Percentiles rank a stretch among this genome's conserved stretches.
These are phyloP conservation scores for Trichoplax adhaerens DNA, from an alignment of 37 sponge, comb jelly and placozoan genomes.

Conservation along the genomic window DNA sequence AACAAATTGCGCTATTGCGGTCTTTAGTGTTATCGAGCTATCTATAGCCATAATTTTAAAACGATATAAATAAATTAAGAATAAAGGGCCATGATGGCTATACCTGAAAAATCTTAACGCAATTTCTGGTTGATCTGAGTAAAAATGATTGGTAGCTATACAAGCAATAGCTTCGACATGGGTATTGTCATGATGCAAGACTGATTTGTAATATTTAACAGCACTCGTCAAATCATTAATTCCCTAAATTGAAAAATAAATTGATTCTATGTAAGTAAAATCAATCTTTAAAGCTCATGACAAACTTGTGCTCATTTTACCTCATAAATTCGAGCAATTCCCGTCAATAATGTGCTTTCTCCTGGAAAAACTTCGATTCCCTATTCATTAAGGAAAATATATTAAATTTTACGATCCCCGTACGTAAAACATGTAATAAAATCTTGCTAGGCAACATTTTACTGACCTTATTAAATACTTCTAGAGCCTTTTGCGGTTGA, in stretches of 20 bases:
- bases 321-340: constrained; percentile 81
- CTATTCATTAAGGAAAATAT: constrained; percentile 9
- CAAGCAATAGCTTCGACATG: constrained; percentile 90
- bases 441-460: neutral
- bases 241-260: constrained; percentile 29
- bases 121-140: constrained; percentile 92
- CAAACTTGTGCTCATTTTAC: constrained; percentile 10
- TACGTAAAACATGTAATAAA: neutral
- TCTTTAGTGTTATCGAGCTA: too few species aligned
- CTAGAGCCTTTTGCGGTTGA: constrained; percentile 82
- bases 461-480: constrained; percentile 56
- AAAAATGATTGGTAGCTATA: constrained; percentile 89
- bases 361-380: constrained; percentile 71
- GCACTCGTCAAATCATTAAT: constrained; percentile 66
- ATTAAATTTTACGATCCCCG: neutral
- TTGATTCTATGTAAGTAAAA: neutral
- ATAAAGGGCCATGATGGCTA: neutral
- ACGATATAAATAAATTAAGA: too few species aligned
- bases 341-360: constrained; percentile 49
- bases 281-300: neutral
- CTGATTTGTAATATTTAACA: constrained; percentile 63
- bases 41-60: too few species aligned
- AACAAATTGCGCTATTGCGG: too few species aligned
- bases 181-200: constrained; percentile 66
- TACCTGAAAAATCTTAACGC: constrained; percentile 78